Percentiles rank a stretch among this genome's conserved stretches.
Conservation (phyloP, 2,113 vertebrate species). For the Colinus virginianus region DNA sequence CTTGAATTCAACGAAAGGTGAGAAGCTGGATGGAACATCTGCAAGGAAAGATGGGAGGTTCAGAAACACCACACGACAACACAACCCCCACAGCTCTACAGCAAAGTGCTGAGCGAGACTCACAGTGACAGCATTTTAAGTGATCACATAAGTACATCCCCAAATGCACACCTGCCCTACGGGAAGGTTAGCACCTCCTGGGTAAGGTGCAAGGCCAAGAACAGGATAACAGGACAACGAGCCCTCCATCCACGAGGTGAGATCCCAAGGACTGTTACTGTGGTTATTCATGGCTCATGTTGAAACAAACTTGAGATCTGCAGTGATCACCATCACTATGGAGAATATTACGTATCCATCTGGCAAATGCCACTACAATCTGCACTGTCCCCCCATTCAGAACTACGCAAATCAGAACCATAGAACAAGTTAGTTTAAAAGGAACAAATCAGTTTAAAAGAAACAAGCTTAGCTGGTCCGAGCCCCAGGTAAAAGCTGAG, state of each 20-base stretch:
- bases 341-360: neutral
- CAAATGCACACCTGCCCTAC: neutral
- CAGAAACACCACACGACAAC: neutral
- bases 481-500: neutral
- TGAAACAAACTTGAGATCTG: neutral
- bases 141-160: neutral
- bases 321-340: neutral
- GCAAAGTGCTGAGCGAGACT: neutral
- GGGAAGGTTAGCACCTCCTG: neutral
- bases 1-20: slow-evolving; percentile 91
- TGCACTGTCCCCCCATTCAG: neutral
- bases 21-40: slow-evolving; percentile 88
- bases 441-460: neutral
- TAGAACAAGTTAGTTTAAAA: neutral
- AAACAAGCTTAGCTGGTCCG: neutral
- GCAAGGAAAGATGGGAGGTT: neutral
- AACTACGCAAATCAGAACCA: neutral
- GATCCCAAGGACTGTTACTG: neutral
- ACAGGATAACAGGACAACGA: neutral
- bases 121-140: neutral
- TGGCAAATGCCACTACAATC: neutral
- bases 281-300: neutral
- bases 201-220: neutral
- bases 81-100: neutral
- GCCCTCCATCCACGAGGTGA: neutral